Conservation (phyloP, 64 coral and sea anemone species). For the Pachyseris speciosa region DNA sequence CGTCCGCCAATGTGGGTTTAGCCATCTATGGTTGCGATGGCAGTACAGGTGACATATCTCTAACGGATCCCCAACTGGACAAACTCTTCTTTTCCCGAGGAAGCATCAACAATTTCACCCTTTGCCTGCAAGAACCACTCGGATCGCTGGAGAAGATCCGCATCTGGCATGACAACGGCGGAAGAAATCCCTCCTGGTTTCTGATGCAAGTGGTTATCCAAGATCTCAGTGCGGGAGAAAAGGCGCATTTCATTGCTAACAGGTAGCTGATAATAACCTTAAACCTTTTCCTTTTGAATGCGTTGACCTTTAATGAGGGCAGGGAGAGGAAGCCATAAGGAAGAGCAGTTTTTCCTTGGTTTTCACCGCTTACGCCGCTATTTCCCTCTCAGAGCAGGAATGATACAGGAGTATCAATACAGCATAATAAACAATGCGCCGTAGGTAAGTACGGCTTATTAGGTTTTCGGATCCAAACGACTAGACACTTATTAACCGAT, state of each 20-base stretch:
- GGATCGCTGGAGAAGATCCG: slow-evolving; percentile 47
- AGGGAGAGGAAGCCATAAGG: too few relatives aligned
- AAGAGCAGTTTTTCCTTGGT: too few relatives aligned
- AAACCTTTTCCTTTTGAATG: too few relatives aligned
- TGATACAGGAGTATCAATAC: too few relatives aligned
- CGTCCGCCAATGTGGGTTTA: slow-evolving; percentile 63
- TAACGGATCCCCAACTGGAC: slow-evolving; percentile 44
- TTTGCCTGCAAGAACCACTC: slow-evolving; percentile 30
- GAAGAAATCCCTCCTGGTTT: slow-evolving; percentile 58
- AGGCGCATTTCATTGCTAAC: slow-evolving; percentile 51
- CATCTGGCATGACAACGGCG: slow-evolving; percentile 75
- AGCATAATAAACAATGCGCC: too few relatives aligned
- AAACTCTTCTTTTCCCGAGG: slow-evolving; percentile 62
- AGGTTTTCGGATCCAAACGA: too few relatives aligned
- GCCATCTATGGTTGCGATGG: slow-evolving; percentile 53
- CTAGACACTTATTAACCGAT: too few relatives aligned
- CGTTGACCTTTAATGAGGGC: too few relatives aligned
- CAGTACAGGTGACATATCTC: slow-evolving; percentile 41
- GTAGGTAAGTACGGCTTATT: too few relatives aligned
- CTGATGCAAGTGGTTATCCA: slow-evolving; percentile 54
- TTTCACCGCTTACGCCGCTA: too few relatives aligned
- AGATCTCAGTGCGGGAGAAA: slow-evolving; percentile 23
- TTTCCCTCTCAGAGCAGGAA: too few relatives aligned
- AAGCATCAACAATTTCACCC: slow-evolving; percentile 72
- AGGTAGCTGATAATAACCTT: background rate